These are phyloP conservation scores for Sarcophaga caerulescens DNA, from an alignment of 2,888 invertebrate species.

Conservation along the genomic window DNA sequence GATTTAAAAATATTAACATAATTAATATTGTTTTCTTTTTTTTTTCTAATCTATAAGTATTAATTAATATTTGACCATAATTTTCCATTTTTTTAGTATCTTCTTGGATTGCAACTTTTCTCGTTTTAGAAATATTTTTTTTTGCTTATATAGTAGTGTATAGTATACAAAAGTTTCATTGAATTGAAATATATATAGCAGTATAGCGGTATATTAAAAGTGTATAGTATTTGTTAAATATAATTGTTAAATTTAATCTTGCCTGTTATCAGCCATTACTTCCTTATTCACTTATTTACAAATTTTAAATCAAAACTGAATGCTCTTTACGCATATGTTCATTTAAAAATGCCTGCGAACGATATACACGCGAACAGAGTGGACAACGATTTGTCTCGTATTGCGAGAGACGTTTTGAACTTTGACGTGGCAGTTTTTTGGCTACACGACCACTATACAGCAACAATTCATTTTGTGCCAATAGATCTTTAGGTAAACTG, in stretches of 20 bases:
- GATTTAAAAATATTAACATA: no score
- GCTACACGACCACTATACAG: constrained; percentile 69
- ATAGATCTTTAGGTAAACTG: constrained; percentile 74
- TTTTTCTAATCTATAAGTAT: neutral
- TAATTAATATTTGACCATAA: neutral
- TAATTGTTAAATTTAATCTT: constrained; percentile 49
- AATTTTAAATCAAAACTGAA: constrained; percentile 77
- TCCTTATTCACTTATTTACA: neutral
- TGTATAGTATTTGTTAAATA: neutral
- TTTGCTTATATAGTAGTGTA: no score
- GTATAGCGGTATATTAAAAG: neutral
- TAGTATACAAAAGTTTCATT: no score
- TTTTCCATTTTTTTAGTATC: neutral
- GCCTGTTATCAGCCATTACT: constrained; percentile 42
- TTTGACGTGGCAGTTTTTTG: constrained; percentile 73
- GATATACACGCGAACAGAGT: constrained; percentile 79
- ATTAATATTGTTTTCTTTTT: no score
- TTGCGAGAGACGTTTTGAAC: constrained; percentile 73
- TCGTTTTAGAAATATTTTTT: neutral
- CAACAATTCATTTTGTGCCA: constrained; percentile 73
- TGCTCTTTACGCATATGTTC: constrained; percentile 81
- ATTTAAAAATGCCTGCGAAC: constrained; percentile 80
- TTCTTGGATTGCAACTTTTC: neutral
- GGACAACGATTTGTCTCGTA: constrained; percentile 80
- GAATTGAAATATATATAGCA: neutral